These are phyloP conservation scores for Centropyge bicolor DNA, from an alignment of 2,797 vertebrate species.

Conservation along the genomic window DNA sequence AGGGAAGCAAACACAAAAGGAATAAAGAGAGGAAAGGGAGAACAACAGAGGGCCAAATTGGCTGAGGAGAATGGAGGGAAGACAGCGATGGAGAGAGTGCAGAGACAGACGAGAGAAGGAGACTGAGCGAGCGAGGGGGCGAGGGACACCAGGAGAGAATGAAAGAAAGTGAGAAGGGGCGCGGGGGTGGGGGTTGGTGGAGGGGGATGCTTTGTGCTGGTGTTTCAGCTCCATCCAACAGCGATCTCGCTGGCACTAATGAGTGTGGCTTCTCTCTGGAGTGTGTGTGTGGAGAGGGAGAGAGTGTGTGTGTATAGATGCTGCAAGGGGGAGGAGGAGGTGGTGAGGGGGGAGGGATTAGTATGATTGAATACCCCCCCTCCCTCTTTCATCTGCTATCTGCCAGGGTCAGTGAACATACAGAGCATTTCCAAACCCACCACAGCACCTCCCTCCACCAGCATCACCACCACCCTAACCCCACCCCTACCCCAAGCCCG, in stretches of 20 bases:
- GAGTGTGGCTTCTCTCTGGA: conserved; percentile 76
- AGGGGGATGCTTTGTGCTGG: conserved; percentile 66
- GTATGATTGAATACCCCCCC: conserved; percentile 78
- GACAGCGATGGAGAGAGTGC: conserved; percentile 30
- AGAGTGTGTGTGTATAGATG: conserved; percentile 47
- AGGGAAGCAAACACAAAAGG: conserved; percentile 32
- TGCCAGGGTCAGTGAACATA: conserved; percentile 78
- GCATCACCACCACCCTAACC: background rate
- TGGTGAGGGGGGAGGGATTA: conserved; percentile 56
- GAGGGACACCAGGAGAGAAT: conserved; percentile 48
- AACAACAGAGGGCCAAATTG: conserved; percentile 70
- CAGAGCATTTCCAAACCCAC: conserved; percentile 66
- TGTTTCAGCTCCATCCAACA: conserved; percentile 81
- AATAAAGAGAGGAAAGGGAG: conserved; percentile 39
- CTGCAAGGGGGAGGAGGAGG: conserved; percentile 35
- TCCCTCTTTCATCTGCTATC: conserved; percentile 70
- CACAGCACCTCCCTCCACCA: conserved; percentile 27
- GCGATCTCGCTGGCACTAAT: conserved; percentile 81
- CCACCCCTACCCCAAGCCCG: conserved; percentile 11
- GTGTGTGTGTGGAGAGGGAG: conserved; percentile 48
- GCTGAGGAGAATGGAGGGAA: conserved; percentile 61
- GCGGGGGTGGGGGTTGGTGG: background rate
- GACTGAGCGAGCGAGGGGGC: conserved; percentile 15
- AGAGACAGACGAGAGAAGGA: conserved; percentile 42
- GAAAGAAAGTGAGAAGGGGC: conserved; percentile 28